phyloP scores from a whole-genome alignment of 2,888 invertebrate species.

The Parelbella ahira region DNA sequence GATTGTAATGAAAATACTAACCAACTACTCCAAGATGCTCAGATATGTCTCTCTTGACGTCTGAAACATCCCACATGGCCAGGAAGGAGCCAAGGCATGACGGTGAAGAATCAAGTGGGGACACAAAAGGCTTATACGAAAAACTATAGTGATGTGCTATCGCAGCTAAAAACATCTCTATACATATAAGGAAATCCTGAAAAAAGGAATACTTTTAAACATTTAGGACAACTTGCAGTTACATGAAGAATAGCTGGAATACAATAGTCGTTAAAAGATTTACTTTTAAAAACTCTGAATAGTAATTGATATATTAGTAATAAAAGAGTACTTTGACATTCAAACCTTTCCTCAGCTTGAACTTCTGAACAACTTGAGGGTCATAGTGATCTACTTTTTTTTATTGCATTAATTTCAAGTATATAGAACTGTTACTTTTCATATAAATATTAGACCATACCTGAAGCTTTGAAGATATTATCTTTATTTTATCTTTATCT shows the following conservation, averaged over 20 bases:
- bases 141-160: slow-evolving; percentile 98
- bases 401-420: too few species aligned
- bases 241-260: neutral
- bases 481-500: slow-evolving; percentile 83
- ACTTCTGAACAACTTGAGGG: too few species aligned
- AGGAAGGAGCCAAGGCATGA: slow-evolving; percentile 89
- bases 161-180: slow-evolving; percentile 98
- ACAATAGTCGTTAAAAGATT: neutral
- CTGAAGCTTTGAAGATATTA: slow-evolving; percentile 91
- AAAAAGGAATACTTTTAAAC: too few species aligned
- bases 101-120: slow-evolving; percentile 72
- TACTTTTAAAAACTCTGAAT: too few species aligned
- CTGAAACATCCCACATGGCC: slow-evolving; percentile 98
- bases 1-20: slow-evolving; percentile 31
- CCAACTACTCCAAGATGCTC: slow-evolving; percentile 96
- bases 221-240: neutral
- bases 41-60: slow-evolving; percentile 94
- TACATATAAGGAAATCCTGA: slow-evolving; percentile 96
- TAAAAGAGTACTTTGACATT: too few species aligned
- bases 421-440: too few species aligned
- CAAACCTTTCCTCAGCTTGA: too few species aligned
- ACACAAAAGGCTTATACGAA: slow-evolving; percentile 91
- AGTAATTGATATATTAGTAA: too few species aligned
- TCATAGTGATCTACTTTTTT: too few species aligned
- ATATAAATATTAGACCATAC: too few species aligned